Percentiles rank a stretch among this genome's conserved stretches.
Conservation (phyloP, 92 coral and sea anemone genomes). For the Porites cylindrica region DNA sequence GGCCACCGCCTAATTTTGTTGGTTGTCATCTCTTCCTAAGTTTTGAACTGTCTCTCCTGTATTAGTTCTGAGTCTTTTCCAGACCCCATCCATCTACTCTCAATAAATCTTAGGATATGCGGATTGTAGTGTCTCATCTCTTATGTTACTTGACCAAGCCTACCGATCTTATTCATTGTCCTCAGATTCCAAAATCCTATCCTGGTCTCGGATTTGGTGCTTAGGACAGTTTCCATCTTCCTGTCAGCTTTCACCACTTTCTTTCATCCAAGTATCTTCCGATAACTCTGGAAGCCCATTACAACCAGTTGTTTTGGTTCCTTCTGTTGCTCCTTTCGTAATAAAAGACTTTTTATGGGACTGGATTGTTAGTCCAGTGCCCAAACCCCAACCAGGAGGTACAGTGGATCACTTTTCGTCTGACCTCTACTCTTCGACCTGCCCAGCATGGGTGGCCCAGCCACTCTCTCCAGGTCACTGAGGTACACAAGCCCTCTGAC, state of each 20-base stretch:
- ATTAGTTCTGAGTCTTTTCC: conserved; percentile 6
- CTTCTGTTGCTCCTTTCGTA: conserved; percentile 37
- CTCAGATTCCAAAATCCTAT: conserved; percentile 40
- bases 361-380: conserved; percentile 25
- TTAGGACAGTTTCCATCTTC: conserved; percentile 13
- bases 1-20: conserved; percentile 30
- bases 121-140: conserved; percentile 43
- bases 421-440: conserved; percentile 58
- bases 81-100: conserved; percentile 57
- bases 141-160: conserved; percentile 34
- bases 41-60: conserved; percentile 36
- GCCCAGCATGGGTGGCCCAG: conserved; percentile 57
- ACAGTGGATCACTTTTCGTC: conserved; percentile 14
- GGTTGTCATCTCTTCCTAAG: conserved; percentile 34
- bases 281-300: conserved; percentile 8
- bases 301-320: neutral
- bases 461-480: conserved; percentile 60
- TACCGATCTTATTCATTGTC: conserved; percentile 38
- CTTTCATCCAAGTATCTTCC: neutral
- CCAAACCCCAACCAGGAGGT: conserved; percentile 43
- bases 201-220: conserved; percentile 33
- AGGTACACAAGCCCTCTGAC: conserved; percentile 41
- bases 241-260: conserved; percentile 8
- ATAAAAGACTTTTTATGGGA: conserved; percentile 23
- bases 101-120: conserved; percentile 48